phyloP scores from a whole-genome alignment of 2,797 vertebrate genomes.

The Mastacembelus armatus region DNA sequence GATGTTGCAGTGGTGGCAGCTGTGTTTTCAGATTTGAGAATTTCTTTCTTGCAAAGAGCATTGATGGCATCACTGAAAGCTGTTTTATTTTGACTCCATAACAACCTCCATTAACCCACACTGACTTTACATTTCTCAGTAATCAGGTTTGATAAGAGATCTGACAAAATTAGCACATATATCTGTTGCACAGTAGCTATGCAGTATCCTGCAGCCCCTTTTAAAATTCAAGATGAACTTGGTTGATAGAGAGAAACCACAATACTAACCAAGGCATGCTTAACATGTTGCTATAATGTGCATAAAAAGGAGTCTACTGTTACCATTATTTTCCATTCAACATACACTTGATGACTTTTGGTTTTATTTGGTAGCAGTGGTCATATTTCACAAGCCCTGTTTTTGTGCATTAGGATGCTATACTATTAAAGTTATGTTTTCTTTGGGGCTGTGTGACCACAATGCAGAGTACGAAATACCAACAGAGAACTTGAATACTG shows the following conservation, averaged over 20 bases:
- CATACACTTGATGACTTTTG: background rate
- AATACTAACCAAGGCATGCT: background rate
- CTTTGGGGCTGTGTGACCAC: no score
- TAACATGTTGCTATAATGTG: background rate
- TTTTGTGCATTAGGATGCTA: no score
- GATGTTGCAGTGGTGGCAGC: no score
- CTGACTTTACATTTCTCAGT: background rate
- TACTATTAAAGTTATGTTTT: no score
- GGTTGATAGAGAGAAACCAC: background rate
- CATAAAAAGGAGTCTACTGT: background rate
- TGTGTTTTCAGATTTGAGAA: no score
- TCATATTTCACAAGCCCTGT: background rate
- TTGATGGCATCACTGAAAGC: no score
- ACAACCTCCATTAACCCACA: background rate
- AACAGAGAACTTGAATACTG: no score
- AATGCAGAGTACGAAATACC: no score
- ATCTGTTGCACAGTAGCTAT: no score
- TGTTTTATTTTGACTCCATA: background rate
- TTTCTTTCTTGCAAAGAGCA: no score
- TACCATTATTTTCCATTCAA: background rate
- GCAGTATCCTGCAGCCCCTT: background rate
- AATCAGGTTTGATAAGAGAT: background rate
- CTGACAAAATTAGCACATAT: background rate
- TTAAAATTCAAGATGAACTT: background rate
- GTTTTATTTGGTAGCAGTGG: background rate